Evolutionary conservation across 2,113 vertebrate genomes (phyloP).

Genomic region (Petaurus breviceps): DNA sequence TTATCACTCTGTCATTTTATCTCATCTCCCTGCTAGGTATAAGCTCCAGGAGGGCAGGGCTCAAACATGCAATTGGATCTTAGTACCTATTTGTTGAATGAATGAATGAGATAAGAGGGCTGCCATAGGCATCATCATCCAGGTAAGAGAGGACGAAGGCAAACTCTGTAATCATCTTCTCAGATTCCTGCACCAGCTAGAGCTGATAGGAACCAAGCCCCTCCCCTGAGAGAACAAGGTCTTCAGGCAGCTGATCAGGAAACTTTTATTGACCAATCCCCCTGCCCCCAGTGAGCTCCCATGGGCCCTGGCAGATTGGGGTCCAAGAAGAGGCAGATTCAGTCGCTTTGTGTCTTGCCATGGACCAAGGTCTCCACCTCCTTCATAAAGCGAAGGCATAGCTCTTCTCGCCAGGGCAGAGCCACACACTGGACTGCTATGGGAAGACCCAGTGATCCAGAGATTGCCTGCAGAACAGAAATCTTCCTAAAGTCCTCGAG

Average conservation of each 20-base stretch:
- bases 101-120: background rate
- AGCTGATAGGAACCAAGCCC: background rate
- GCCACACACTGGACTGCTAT: slow-evolving; percentile 86
- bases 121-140: background rate
- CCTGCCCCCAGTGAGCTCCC: background rate
- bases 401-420: slow-evolving; percentile 88
- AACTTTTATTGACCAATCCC: background rate
- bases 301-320: background rate
- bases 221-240: background rate
- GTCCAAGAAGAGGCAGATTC: slow-evolving; percentile 28
- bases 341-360: slow-evolving; percentile 34
- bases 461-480: slow-evolving; percentile 44
- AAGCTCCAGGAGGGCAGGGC: background rate
- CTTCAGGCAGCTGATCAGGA: background rate
- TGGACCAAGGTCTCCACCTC: slow-evolving; percentile 84
- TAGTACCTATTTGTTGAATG: background rate
- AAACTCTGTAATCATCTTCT: background rate
- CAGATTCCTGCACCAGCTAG: background rate
- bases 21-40: background rate
- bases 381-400: slow-evolving; percentile 88
- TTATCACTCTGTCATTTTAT: background rate
- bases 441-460: slow-evolving; percentile 70
- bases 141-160: background rate
- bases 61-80: background rate
- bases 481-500: background rate